Base-by-base conservation (phyloP, 2,888 invertebrate genomes). In the Phyllotreta striolata region DNA sequence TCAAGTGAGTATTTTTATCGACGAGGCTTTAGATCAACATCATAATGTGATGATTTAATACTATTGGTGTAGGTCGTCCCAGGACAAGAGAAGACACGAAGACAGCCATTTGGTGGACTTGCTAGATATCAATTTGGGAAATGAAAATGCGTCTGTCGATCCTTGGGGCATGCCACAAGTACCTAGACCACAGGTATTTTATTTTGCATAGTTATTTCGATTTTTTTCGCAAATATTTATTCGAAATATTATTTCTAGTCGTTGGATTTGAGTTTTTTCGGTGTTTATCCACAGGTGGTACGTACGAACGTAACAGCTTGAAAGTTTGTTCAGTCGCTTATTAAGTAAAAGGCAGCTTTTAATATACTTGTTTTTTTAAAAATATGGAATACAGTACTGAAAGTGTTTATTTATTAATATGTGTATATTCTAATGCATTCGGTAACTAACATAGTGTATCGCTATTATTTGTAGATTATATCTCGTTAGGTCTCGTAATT, bases 81-180 rank as follows among this genome's bases (percentile, higher is more conserved):
- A 60, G 10, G 64, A 64, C 4, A 61, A 85, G 78, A 58, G 34
- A 37, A 47, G 37, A 38, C 59, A 43, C 8, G 52, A 60, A 13
- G 60, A 60, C 3, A 91, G 91, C 71, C 92, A 92, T 80, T 85
- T 95, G 81, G 84, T 94, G 65, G 95, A 95, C 83, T 83, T 95
- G 76, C 82, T 95, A 74, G 95, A 94, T 79, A 92, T 94, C 68
- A 90, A 87, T 80, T 84, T 93, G 75, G 88, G 89, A 5, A 86
- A 84, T 66, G 83, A 85, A n/a, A 84, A 85, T 6, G 66, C 72
- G 6, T 82, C 83, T 68, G 83, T 78, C 66, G 93, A 93, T 84
- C 91, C 93, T 3, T 94, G 94, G 94, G 90, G 89, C 35, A 83
- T 88, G 75, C 86, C 88, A 6, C 75, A 80, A 55, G 80, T 85